Evolutionary conservation across 2,113 vertebrate species (phyloP).

Genomic region (Paramormyrops kingsleyae): DNA sequence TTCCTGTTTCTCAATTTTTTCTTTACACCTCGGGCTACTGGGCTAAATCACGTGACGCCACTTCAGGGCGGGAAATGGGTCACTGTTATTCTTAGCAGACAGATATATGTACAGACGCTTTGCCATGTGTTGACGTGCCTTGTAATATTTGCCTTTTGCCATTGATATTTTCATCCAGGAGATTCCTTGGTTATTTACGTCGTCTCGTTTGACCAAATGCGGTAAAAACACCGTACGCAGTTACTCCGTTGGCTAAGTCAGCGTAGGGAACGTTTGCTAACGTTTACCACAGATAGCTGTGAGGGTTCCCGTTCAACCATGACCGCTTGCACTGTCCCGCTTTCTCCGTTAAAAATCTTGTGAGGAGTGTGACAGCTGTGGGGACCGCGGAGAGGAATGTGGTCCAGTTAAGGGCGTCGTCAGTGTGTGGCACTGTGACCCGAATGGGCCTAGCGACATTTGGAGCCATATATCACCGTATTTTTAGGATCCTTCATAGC

Average conservation of each 20-base stretch:
- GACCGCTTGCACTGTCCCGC: not conserved
- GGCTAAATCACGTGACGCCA: not conserved
- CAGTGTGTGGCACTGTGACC: not conserved
- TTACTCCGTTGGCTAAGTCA: not conserved
- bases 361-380: slow-evolving; percentile 1
- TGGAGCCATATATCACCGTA: slow-evolving; percentile 5
- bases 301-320: not conserved
- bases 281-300: not conserved
- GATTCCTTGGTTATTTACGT: not conserved
- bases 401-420: not conserved
- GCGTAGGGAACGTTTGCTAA: not conserved
- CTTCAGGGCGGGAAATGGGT: not conserved
- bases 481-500: slow-evolving; percentile 6
- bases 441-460: not conserved
- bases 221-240: not conserved
- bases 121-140: not conserved
- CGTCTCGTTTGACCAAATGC: not conserved
- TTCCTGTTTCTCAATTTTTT: not conserved
- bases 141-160: not conserved
- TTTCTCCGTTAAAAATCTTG: not conserved
- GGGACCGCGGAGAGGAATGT: not conserved
- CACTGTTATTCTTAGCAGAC: not conserved
- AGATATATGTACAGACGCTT: not conserved
- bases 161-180: not conserved
- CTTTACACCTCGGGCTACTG: not conserved